These are phyloP conservation scores for Andrena chrysosceles DNA, from an alignment of 2,888 invertebrate genomes.

Conservation along the genomic window DNA sequence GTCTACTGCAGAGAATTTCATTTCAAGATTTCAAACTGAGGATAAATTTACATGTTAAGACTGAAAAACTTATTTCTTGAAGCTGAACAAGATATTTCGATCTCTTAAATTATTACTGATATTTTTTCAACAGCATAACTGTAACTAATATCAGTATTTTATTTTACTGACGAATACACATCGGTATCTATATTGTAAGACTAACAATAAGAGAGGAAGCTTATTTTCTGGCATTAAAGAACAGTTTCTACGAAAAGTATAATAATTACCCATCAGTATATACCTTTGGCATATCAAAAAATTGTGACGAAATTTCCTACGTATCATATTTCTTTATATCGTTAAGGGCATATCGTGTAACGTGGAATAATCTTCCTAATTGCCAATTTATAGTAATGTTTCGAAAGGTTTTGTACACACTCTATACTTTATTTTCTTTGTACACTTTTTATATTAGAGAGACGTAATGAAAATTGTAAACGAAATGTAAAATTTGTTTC, in stretches of 20 bases:
- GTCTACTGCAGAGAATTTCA: background rate
- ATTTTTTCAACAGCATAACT: background rate
- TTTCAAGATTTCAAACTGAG: background rate
- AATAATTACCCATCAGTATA: slow-evolving; percentile 31
- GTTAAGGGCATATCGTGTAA: background rate
- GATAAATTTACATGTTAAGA: background rate
- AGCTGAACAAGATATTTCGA: background rate
- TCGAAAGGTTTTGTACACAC: background rate
- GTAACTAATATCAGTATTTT: background rate
- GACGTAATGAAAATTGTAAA: slow-evolving; percentile 9
- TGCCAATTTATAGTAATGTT: slow-evolving; percentile 9
- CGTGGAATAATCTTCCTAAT: slow-evolving; percentile 14
- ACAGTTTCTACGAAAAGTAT: slow-evolving; percentile 14
- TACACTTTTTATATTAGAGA: slow-evolving; percentile 20
- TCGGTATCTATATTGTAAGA: background rate
- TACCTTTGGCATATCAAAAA: slow-evolving; percentile 28
- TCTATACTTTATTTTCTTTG: slow-evolving; percentile 7
- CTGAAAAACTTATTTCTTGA: background rate
- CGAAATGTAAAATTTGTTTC: slow-evolving; percentile 11
- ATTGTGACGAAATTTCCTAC: slow-evolving; percentile 18
- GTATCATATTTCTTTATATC: background rate
- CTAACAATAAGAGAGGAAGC: background rate
- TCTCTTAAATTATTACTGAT: background rate
- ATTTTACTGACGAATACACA: background rate
- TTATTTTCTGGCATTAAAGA: slow-evolving; percentile 9